These are phyloP conservation scores for Lepidocyrtinus sp. DNA, from an alignment of 2,888 invertebrate genomes.

Conservation along the genomic window DNA sequence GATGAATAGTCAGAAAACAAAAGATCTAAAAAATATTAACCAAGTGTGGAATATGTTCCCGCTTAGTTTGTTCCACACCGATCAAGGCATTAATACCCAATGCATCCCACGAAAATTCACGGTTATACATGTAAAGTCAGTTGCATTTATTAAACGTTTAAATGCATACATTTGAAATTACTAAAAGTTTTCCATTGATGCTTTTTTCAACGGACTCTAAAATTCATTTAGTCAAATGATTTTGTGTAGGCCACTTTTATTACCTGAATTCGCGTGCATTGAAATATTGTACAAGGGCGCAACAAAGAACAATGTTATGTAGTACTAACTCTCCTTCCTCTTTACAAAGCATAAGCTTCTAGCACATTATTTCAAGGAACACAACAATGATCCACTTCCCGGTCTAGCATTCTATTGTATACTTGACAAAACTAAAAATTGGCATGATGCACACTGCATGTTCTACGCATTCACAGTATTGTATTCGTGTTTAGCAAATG, in stretches of 20 bases:
- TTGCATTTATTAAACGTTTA: too few species aligned
- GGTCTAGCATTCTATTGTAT: conserved; percentile 25
- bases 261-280: too few species aligned
- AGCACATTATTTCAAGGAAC: too few species aligned
- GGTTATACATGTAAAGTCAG: background rate
- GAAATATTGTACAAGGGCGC: too few species aligned
- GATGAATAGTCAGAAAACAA: background rate
- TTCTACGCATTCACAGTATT: conserved; percentile 8
- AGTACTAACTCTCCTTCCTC: background rate
- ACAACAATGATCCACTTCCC: too few species aligned
- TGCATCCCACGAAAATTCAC: background rate
- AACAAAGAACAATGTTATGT: background rate
- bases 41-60: background rate
- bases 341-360: background rate
- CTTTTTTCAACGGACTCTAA: background rate
- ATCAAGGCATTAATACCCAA: background rate
- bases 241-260: too few species aligned
- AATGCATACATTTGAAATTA: background rate
- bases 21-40: background rate
- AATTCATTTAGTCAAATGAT: too few species aligned
- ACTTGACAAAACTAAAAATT: conserved; percentile 29
- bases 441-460: conserved; percentile 50
- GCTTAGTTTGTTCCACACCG: background rate
- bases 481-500: conserved; percentile 3
- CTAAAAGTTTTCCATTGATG: background rate